Percentiles rank a stretch among this genome's conserved stretches.
Conservation (phyloP, 2,888 invertebrate genomes). For the Autographa gamma region DNA sequence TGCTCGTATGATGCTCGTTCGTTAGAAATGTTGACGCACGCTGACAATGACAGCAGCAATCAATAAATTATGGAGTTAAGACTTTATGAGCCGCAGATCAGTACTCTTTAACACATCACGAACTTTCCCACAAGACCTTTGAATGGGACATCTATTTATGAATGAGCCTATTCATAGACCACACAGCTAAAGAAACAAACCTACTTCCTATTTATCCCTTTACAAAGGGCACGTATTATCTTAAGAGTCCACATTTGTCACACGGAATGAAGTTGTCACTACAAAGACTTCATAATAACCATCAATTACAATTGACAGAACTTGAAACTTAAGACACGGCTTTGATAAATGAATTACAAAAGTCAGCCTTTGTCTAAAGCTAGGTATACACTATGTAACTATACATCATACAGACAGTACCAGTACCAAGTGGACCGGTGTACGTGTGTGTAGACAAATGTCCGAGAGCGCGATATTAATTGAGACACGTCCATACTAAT, state of each 20-base stretch:
- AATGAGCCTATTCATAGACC: neutral
- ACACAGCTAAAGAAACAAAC: neutral
- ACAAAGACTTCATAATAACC: slow-evolving; percentile 37
- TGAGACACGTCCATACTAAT: no score
- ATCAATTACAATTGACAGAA: slow-evolving; percentile 56
- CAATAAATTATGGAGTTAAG: no score
- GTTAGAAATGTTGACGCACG: no score
- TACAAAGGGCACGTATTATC: slow-evolving; percentile 10
- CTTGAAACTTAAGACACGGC: slow-evolving; percentile 40
- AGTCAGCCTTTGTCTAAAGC: slow-evolving; percentile 54
- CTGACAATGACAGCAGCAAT: no score
- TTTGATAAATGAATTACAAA: slow-evolving; percentile 56
- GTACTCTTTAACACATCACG: neutral
- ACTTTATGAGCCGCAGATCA: no score
- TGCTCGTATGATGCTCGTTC: no score
- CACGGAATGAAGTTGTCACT: slow-evolving; percentile 17
- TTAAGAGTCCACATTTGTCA: slow-evolving; percentile 16
- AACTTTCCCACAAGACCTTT: neutral
- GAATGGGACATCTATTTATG: neutral
- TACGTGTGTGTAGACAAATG: no score
- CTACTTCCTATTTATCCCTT: neutral
- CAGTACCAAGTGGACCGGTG: no score
- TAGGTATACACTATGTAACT: neutral
- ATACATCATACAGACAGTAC: neutral
- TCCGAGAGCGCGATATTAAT: no score